Evolutionary conservation across 2,888 invertebrate genomes (phyloP).

Genomic region (Tholera decimalis): DNA sequence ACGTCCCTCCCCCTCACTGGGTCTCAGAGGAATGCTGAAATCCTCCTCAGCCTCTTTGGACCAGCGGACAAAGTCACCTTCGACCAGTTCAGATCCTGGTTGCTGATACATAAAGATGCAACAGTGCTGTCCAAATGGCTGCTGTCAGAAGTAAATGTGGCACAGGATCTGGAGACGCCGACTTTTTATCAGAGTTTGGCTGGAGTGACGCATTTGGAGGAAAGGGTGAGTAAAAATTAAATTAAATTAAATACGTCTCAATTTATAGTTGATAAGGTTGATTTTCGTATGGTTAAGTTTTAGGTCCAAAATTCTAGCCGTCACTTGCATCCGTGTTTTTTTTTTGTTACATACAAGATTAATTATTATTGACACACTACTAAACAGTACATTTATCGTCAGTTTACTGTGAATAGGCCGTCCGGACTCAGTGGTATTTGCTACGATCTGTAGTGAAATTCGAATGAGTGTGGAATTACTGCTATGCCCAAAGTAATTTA

Average conservation of each 20-base stretch:
- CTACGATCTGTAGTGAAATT: no score
- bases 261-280: not conserved
- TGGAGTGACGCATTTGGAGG: slow-evolving; percentile 97
- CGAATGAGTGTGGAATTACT: no score
- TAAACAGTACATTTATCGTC: not conserved
- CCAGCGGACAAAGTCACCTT: slow-evolving; percentile 91
- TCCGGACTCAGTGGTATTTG: no score
- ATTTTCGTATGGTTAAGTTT: not conserved
- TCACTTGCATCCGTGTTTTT: no score
- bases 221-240: slow-evolving; percentile 91
- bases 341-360: no score
- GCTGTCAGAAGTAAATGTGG: slow-evolving; percentile 94
- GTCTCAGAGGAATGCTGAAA: slow-evolving; percentile 80
- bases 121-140: slow-evolving; percentile 96
- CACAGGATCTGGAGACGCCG: slow-evolving; percentile 96
- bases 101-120: slow-evolving; percentile 94
- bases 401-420: no score
- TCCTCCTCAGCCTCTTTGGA: slow-evolving; percentile 84
- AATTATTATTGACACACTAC: no score
- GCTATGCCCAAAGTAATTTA: no score
- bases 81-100: slow-evolving; percentile 96
- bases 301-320: not conserved
- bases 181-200: slow-evolving; percentile 98
- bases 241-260: no score
- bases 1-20: slow-evolving; percentile 82